These are phyloP conservation scores for Parascotia fuliginaria DNA, from an alignment of 2,888 invertebrate genomes.

Conservation along the genomic window DNA sequence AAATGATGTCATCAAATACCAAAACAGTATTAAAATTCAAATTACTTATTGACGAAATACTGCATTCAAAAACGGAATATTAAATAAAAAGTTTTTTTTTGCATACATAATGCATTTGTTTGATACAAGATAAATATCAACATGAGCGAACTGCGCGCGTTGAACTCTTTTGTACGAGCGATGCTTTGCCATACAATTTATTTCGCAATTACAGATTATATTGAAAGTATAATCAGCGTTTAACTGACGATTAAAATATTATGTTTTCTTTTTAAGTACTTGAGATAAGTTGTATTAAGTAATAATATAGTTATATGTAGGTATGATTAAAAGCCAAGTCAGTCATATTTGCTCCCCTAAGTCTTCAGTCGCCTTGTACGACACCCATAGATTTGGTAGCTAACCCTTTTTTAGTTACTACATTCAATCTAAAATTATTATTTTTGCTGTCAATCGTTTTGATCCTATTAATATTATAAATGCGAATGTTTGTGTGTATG, in stretches of 20 bases:
- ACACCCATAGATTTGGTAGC: too few relatives aligned
- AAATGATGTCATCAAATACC: neutral
- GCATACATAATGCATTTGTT: too few relatives aligned
- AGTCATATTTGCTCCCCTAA: too few relatives aligned
- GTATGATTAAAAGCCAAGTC: neutral
- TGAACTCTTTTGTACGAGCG: conserved; percentile 61
- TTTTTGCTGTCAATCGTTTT: too few relatives aligned
- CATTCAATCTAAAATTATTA: neutral
- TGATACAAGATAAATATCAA: too few relatives aligned
- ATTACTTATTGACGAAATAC: conserved; percentile 1
- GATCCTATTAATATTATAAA: too few relatives aligned
- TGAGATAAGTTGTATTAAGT: neutral
- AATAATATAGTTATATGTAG: neutral
- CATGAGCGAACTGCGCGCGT: conserved; percentile 48
- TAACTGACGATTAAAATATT: conserved; percentile 26
- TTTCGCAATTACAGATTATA: conserved; percentile 28
- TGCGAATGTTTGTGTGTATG: too few relatives aligned
- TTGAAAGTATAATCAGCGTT: conserved; percentile 23
- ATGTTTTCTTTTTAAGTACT: conserved; percentile 12
- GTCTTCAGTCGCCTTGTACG: too few relatives aligned
- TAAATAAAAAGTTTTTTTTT: too few relatives aligned
- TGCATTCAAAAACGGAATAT: conserved; percentile 1
- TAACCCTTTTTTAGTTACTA: too few relatives aligned
- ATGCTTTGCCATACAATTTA: conserved; percentile 22
- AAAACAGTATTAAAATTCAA: conserved; percentile 2